phyloP scores from a whole-genome alignment of 2,797 vertebrate species.

The Spinibarbus caldwelli region DNA sequence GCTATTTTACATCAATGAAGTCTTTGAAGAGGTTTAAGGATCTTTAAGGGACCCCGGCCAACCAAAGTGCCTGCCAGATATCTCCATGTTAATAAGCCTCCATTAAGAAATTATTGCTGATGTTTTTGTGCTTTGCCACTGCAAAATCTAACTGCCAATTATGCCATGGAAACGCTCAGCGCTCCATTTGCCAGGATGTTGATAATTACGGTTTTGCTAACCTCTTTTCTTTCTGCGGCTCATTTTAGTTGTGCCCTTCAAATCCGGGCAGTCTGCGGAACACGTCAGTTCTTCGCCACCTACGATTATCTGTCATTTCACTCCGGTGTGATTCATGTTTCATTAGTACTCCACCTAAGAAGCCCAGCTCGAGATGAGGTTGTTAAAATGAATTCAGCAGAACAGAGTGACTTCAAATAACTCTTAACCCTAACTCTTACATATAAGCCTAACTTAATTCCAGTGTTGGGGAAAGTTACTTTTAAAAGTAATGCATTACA shows the following conservation, averaged over 20 bases:
- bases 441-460: conserved; percentile 10
- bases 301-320: conserved; percentile 67
- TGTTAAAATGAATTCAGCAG: conserved; percentile 38
- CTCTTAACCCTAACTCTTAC: background rate
- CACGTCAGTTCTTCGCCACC: conserved; percentile 61
- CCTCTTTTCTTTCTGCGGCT: conserved; percentile 67
- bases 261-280: background rate
- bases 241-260: conserved; percentile 65
- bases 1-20: conserved; percentile 51
- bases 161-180: conserved; percentile 73
- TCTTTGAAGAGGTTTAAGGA: conserved; percentile 57
- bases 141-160: conserved; percentile 79
- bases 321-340: conserved; percentile 47
- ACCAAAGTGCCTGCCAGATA: conserved; percentile 64
- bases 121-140: conserved; percentile 75
- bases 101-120: conserved; percentile 81
- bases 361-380: background rate
- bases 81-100: conserved; percentile 74
- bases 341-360: conserved; percentile 44
- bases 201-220: conserved; percentile 74
- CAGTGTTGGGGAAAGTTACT: too few relatives aligned
- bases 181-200: conserved; percentile 74
- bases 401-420: conserved; percentile 30
- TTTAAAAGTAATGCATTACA: too few relatives aligned
- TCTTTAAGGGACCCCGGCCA: conserved; percentile 57